Conservation (phyloP, 2,888 invertebrate species). For the Drosophila sordidapex region DNA sequence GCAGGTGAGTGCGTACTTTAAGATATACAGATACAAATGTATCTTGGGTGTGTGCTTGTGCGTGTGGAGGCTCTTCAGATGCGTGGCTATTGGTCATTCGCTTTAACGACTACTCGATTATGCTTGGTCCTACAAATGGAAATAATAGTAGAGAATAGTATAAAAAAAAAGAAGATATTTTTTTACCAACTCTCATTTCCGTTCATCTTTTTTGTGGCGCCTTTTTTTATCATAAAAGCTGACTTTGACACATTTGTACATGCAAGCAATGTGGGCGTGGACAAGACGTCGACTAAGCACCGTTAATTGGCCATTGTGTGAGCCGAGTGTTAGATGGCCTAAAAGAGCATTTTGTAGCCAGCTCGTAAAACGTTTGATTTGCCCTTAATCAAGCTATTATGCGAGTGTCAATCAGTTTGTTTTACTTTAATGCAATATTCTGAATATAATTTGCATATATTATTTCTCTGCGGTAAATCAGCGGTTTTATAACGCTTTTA, state of each 20-base stretch:
- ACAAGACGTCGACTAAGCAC: constrained; percentile 49
- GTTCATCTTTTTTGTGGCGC: constrained; percentile 65
- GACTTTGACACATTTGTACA: constrained; percentile 45
- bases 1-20: constrained; percentile 86
- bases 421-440: constrained; percentile 41
- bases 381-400: constrained; percentile 61
- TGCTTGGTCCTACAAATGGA: constrained; percentile 36
- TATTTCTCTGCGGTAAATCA: constrained; percentile 10
- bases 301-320: constrained; percentile 49
- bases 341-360: constrained; percentile 18
- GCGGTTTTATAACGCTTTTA: background rate
- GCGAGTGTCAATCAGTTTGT: constrained; percentile 68
- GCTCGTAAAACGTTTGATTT: constrained; percentile 64
- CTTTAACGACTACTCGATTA: constrained; percentile 76
- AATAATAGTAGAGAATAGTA: constrained; percentile 14
- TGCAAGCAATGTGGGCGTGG: constrained; percentile 35
- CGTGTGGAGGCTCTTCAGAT: constrained; percentile 36
- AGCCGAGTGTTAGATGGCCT: background rate
- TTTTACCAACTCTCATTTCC: constrained; percentile 60
- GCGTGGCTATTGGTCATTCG: constrained; percentile 41
- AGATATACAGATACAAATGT: constrained; percentile 46
- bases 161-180: constrained; percentile 18
- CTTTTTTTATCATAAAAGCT: constrained; percentile 56
- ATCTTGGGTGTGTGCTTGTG: constrained; percentile 7
- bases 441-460: constrained; percentile 31